These are phyloP conservation scores for Rhinichthys osculus DNA, from an alignment of 2,797 vertebrate species.

Conservation along the genomic window DNA sequence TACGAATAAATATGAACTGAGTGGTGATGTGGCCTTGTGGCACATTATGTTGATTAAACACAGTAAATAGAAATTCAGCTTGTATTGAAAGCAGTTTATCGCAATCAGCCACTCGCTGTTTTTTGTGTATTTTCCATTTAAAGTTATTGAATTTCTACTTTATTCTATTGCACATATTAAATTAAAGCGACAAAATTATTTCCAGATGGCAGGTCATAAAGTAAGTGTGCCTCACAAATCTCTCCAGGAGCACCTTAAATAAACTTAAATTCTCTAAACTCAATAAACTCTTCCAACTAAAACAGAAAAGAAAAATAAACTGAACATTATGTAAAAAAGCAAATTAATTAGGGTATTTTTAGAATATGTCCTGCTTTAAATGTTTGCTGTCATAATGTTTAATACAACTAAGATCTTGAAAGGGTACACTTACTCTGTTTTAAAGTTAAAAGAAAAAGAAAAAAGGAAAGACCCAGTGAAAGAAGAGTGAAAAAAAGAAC, in stretches of 20 bases:
- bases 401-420: neutral
- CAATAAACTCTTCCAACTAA: neutral
- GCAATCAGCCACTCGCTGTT: constrained; percentile 39
- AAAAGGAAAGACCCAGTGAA: neutral
- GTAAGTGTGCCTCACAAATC: constrained; percentile 3
- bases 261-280: neutral
- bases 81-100: constrained; percentile 33
- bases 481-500: neutral
- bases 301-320: neutral
- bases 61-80: constrained; percentile 34
- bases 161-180: constrained; percentile 30
- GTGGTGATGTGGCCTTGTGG: constrained; percentile 48
- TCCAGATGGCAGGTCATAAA: constrained; percentile 24
- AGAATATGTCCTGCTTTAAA: neutral
- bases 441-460: neutral
- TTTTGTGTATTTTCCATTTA: constrained; percentile 5
- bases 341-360: neutral
- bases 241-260: neutral
- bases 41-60: constrained; percentile 54
- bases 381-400: neutral
- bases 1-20: constrained; percentile 37
- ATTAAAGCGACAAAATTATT: constrained; percentile 22
- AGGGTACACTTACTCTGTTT: neutral
- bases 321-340: neutral
- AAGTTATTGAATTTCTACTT: constrained; percentile 32